Base-by-base conservation (phyloP, 1,140 invertebrate genomes). In the Drosophila parvula region DNA sequence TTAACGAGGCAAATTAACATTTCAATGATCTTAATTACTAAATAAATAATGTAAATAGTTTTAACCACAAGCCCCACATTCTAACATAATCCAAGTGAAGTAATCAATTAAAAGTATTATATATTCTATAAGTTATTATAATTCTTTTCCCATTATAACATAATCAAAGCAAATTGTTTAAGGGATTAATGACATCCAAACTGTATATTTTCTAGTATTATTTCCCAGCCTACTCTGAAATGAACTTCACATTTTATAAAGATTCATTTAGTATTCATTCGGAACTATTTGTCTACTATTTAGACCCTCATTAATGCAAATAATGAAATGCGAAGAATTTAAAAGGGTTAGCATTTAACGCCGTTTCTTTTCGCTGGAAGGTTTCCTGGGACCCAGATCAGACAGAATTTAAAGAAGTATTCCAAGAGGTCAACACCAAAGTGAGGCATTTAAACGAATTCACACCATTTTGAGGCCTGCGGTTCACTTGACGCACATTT, bases 401-500 rank as follows among this genome's bases (percentile, higher is more conserved):
- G 22, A 2, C 79, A 96, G 27, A 96, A 96, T 92, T 85, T 93
- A 40, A 96, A 96, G 41, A 95, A 94, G 92, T 97, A 95, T 95
- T 91, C 91, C 28, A 22, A 14, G 32, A 5, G 32, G 32, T 53
- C 50, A 34, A 53, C 50, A 36, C 50, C 50, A 96, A 96, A 92
- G 18, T 32, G 12, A 32, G 28, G 27, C 16, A 14, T 62, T 53
- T 14, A 41, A 53, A 16, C n/a, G 30, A 56, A 47, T 71, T 71
- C 56, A 51, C 38, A 43, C n/a, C 62, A 18, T 40, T 36, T 65
- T 34, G 34, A 9, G 36, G 32, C 32, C 68, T 48, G 28, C 55
- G 45, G 41, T 53, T 75, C 45, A 57, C 48, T 75, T 70, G 38
- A 74, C 22, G 41, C 38, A 43, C 59, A 27, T 53, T 78, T 78